These are phyloP conservation scores for Chrysochloris asiatica DNA, from an alignment of 2,113 vertebrate species.

Conservation along the genomic window DNA sequence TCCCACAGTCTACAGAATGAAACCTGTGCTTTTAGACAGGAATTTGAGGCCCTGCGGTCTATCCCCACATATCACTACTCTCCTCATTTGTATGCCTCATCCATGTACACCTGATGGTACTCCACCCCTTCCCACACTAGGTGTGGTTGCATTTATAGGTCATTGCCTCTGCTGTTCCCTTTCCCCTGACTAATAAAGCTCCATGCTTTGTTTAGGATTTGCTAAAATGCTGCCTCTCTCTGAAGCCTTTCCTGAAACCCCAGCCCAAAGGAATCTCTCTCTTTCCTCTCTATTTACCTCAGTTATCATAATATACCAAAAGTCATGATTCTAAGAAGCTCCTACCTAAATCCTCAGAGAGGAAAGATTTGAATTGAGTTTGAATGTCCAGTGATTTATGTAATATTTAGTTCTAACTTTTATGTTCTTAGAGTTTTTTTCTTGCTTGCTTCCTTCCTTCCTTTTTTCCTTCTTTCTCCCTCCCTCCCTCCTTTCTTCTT, in stretches of 20 bases:
- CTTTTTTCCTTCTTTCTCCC: too few species aligned
- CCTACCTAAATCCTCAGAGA: not conserved
- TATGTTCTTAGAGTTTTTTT: not conserved
- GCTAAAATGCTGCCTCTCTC: not conserved
- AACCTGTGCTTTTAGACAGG: not conserved
- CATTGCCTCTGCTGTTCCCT: not conserved
- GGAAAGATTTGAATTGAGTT: not conserved
- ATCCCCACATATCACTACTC: not conserved
- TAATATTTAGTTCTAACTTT: not conserved
- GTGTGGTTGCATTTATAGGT: not conserved
- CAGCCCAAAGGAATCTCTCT: not conserved
- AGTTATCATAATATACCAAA: not conserved
- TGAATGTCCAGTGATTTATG: not conserved
- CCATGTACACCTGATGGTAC: not conserved
- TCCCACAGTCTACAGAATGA: not conserved
- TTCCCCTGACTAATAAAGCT: not conserved
- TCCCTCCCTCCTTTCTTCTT: not conserved
- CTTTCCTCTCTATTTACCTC: not conserved
- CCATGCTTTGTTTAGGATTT: not conserved
- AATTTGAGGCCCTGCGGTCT: not conserved
- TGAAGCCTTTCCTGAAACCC: not conserved
- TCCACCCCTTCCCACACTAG: not conserved
- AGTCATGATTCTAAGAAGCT: not conserved
- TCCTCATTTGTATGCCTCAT: not conserved
- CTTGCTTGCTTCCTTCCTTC: not conserved